Base-by-base conservation (phyloP, 1,140 invertebrate genomes). In the Neoseiulus cucumeris region DNA sequence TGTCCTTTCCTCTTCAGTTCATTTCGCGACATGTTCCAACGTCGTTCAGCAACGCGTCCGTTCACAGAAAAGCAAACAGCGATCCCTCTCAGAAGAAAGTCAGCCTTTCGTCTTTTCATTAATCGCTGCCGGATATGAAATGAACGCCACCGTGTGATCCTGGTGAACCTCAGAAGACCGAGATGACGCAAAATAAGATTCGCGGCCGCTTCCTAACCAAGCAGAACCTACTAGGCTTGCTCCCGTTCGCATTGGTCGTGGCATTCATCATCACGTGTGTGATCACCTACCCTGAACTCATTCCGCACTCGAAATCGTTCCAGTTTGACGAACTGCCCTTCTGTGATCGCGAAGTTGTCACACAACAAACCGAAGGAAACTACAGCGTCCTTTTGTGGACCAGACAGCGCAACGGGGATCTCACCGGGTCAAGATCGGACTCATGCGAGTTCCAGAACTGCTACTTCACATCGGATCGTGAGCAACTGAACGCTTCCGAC, bases 161-260 rank as follows among this genome's bases (percentile, higher is more conserved):
- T 81, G n/a, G 77, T 81, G 66, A 79, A 77, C 64, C 69, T 68
- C 70, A 74, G 67, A 75, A 74, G 67, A 71, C 75, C 68, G 68
- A 64, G 28, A 69, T 39, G 42, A 68, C 22, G 68, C 70, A 33
- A 29, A 39, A 28, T 55, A 67, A 18, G 67, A 67, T 7, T 33
- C 70, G 17, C 71, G 68, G 66, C 65, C 68, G n/a, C 64, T 73
- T 47, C 45, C 7, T 47, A 7, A 47, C 45, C 45, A 47, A 47
- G 14, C 45, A 28, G 7, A 20, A 47, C 14, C 45, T 47, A 20
- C 45, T 47, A 7, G 45, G 45, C 14, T 28, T 47, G 45, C 45
- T 47, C 4, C 45, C 45, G 45, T 47, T 47, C 45, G 45, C 45
- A 5, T 47, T 47, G 4, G 28, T 47, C 28, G 14, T 47, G 5